Evolutionary conservation across 2,113 vertebrate genomes (phyloP).

Genomic region (Pontoporia blainvillei): DNA sequence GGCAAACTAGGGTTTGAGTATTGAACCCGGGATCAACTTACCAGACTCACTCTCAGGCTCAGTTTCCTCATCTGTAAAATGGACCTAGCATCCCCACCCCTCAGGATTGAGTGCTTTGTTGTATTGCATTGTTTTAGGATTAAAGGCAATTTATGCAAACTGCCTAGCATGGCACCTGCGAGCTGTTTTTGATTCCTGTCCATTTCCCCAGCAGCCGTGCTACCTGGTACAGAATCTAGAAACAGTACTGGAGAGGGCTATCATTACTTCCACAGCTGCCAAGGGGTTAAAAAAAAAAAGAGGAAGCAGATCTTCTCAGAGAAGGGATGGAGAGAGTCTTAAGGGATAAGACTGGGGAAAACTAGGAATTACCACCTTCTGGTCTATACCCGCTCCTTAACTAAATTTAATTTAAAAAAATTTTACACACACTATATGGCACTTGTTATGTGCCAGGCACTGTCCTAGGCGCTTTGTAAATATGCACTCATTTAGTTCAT

Average conservation of each 20-base stretch:
- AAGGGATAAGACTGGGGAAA: background rate
- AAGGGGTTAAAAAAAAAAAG: background rate
- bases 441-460: background rate
- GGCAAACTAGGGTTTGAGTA: background rate
- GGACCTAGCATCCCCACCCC: background rate
- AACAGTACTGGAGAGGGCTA: accelerated
- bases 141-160: background rate
- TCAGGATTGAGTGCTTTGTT: background rate
- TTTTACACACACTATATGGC: background rate
- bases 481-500: background rate
- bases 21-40: background rate
- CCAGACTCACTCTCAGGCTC: background rate
- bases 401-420: background rate
- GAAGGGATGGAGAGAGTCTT: background rate
- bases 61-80: background rate
- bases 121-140: background rate
- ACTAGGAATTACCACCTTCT: background rate
- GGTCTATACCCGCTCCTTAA: background rate
- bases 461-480: background rate
- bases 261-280: background rate
- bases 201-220: background rate
- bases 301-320: background rate
- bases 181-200: background rate
- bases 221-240: background rate
- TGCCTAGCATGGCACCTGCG: too few species aligned